Conservation (phyloP, 35 echinoderm and acorn worm species). For the Ophioderma brevispina region DNA sequence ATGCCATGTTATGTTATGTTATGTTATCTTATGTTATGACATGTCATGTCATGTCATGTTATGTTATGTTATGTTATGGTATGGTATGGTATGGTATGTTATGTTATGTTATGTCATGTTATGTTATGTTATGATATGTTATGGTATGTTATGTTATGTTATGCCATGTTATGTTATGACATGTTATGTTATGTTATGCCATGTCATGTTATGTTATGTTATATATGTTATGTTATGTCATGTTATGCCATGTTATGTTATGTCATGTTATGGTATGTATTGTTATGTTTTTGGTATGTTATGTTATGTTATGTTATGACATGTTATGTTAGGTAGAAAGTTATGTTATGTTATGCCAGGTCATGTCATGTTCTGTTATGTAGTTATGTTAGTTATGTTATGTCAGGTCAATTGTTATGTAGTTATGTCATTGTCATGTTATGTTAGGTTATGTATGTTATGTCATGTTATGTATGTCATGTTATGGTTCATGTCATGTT, state of each 20-base stretch:
- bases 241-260: conserved; percentile 12
- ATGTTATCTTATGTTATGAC: conserved; percentile 11
- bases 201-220: conserved; percentile 23
- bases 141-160: conserved; percentile 25
- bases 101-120: conserved; percentile 5
- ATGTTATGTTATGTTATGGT: conserved; percentile 14
- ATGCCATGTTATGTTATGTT: not conserved
- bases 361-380: conserved; percentile 12
- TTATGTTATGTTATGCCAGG: conserved; percentile 3
- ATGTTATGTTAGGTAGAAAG: conserved; percentile 6
- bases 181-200: conserved; percentile 20
- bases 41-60: conserved; percentile 4
- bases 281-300: not conserved
- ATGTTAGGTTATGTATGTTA: conserved; percentile 8
- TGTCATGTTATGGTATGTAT: not conserved
- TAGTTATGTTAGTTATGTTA: conserved; percentile 1
- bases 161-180: conserved; percentile 12
- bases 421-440: conserved; percentile 8
- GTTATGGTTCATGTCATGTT: conserved; percentile 19
- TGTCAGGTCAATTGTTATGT: not conserved
- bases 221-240: conserved; percentile 16
- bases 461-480: conserved; percentile 28
- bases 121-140: conserved; percentile 16
- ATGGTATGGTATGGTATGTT: not conserved
- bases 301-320: conserved; percentile 13